These are phyloP conservation scores for Calyptomena viridis DNA, from an alignment of 2,113 vertebrate genomes.

Conservation along the genomic window DNA sequence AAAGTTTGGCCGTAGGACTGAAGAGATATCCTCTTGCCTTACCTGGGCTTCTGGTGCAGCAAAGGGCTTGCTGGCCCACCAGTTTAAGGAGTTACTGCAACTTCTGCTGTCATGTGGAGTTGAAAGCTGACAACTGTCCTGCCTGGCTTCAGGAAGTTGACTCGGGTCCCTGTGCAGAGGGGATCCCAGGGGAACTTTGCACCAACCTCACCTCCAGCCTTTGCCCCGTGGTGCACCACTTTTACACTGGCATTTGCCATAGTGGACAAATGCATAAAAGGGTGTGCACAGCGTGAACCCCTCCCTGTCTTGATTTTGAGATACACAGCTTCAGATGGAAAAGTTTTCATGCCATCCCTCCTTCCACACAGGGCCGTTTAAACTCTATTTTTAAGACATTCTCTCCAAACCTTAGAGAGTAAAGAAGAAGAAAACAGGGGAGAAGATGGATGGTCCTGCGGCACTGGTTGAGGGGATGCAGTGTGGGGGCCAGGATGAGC, in stretches of 20 bases:
- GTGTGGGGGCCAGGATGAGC: neutral
- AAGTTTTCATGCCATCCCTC: neutral
- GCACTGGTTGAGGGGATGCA: neutral
- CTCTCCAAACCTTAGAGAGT: neutral
- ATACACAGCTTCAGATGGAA: neutral
- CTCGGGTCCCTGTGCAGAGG: neutral
- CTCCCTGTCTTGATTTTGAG: neutral
- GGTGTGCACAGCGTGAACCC: neutral
- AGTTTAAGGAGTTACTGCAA: neutral
- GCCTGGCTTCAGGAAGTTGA: neutral
- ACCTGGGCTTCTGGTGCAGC: neutral
- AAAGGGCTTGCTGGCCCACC: neutral
- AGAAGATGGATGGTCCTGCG: neutral
- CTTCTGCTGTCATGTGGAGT: neutral
- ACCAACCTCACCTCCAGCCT: neutral
- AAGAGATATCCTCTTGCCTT: neutral
- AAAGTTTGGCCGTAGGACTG: neutral
- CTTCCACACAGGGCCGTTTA: neutral
- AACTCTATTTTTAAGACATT: neutral
- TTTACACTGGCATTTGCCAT: neutral
- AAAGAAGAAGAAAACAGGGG: neutral
- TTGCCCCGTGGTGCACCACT: fast-evolving
- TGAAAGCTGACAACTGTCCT: neutral
- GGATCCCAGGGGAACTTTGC: fast-evolving
- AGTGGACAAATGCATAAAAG: neutral